Evolutionary conservation across 2,113 vertebrate genomes (phyloP), one percentile per base, ranked within the genome.

Genomic region (Setophaga coronata): DNA sequence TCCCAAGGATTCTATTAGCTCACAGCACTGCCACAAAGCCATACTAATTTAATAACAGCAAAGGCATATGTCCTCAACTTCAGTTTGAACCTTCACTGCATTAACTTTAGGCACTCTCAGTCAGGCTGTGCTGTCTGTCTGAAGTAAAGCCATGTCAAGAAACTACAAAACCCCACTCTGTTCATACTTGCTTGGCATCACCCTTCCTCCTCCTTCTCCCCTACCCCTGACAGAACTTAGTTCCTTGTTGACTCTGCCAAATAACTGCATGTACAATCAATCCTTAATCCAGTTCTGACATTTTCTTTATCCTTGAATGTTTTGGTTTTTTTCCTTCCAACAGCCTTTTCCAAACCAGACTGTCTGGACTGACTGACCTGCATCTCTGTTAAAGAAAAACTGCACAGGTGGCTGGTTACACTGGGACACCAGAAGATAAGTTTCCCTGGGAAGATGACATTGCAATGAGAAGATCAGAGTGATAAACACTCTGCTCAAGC

Each of bases 71-170:
- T 33, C 40, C 57, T 67, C 6, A 2, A 79, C 79, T 79, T 88
- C 43, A 80, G 58, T 85, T 48, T 58, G 36, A 85, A 79, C 61
- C 57, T 64, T 76, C 82, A 79, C 61, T 76, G 53, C 70, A 67
- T 56, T 72, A 90, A 87, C n/a, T 73, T 11, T 38, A 18, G 51
- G 48, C 48, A 65, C 56, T 43, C 56, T 84, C 53, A 36, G 43
- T 72, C 66, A 89, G 47, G 45, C n/a, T 85, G 14, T 38, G 65
- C 29, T 56, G 9, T 57, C 29, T 56, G 9, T 57, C 82, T 94
- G 96, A 95, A 93, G 65, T 26, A 87, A 87, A 93, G 81, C 33
- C 73, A 95, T 62, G 61, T 72, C 78, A 90, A 96, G 88, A 94
- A 95, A 85, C 28, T 72, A 72, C 85, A 90, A 93, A 95, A 76